Conservation (phyloP, 1,140 invertebrate species). For the Apis florea region DNA sequence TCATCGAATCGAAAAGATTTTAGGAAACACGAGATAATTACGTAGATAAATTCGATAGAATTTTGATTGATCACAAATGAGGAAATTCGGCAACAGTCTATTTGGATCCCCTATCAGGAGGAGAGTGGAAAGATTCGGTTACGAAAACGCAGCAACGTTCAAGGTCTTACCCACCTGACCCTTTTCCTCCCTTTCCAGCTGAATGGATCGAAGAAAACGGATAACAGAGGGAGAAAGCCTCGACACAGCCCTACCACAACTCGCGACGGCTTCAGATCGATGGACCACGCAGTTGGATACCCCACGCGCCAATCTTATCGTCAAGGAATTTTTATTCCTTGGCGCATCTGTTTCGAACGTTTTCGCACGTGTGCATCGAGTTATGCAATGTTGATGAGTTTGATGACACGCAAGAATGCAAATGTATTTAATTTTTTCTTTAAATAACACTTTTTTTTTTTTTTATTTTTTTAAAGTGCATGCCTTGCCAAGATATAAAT, state of each 20-base stretch:
- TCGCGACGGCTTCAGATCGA: constrained; percentile 42
- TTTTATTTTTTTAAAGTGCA: background rate
- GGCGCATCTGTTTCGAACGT: background rate
- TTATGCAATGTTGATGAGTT: background rate
- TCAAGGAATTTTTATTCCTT: constrained; percentile 12
- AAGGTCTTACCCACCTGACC: constrained; percentile 60
- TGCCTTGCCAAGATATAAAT: background rate
- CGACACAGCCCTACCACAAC: constrained; percentile 61
- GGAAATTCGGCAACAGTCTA: constrained; percentile 27
- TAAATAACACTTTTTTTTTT: too few relatives aligned
- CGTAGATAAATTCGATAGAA: constrained; percentile 19
- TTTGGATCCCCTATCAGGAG: constrained; percentile 6
- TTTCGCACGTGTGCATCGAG: background rate
- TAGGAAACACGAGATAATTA: constrained; percentile 6
- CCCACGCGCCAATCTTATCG: constrained; percentile 31
- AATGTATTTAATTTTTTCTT: too few relatives aligned
- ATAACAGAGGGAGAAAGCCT: constrained; percentile 41
- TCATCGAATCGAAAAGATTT: background rate
- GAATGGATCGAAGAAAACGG: constrained; percentile 52
- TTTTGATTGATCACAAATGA: constrained; percentile 39
- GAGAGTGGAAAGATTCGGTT: constrained; percentile 68
- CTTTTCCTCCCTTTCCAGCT: constrained; percentile 58
- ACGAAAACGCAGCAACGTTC: constrained; percentile 61
- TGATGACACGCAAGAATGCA: background rate
- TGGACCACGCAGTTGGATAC: constrained; percentile 14